Evolutionary conservation across 2,113 vertebrate species (phyloP).

Genomic region (Theropithecus gelada): DNA sequence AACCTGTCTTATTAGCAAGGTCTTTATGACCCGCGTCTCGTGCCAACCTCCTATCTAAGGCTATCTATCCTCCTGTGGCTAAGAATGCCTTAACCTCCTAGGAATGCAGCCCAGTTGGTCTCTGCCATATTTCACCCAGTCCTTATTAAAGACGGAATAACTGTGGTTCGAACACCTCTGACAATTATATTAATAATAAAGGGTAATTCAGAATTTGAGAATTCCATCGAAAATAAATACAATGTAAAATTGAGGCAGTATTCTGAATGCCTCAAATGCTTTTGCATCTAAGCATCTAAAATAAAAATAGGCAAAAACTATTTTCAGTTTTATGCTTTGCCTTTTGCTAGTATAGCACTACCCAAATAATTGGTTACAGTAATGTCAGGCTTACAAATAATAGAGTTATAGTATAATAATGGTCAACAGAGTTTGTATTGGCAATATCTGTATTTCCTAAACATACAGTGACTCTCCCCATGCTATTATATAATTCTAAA

Average conservation of each 20-base stretch:
- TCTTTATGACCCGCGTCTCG: no score
- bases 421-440: neutral
- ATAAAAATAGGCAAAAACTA: neutral
- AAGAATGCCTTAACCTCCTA: no score
- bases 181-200: neutral
- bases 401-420: no score
- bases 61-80: no score
- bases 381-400: neutral
- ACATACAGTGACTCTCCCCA: neutral
- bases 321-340: neutral
- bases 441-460: neutral
- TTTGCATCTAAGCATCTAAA: neutral
- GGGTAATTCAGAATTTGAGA: neutral
- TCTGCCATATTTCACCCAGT: no score
- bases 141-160: no score
- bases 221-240: neutral
- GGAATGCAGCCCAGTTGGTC: no score
- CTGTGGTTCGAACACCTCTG: no score
- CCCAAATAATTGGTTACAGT: neutral
- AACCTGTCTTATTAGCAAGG: no score
- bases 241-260: neutral
- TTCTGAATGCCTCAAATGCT: neutral
- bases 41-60: no score
- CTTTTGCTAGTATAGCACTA: neutral
- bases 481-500: neutral